Conservation (phyloP, 2,113 vertebrate species). For the Paedocypris sp. region DNA sequence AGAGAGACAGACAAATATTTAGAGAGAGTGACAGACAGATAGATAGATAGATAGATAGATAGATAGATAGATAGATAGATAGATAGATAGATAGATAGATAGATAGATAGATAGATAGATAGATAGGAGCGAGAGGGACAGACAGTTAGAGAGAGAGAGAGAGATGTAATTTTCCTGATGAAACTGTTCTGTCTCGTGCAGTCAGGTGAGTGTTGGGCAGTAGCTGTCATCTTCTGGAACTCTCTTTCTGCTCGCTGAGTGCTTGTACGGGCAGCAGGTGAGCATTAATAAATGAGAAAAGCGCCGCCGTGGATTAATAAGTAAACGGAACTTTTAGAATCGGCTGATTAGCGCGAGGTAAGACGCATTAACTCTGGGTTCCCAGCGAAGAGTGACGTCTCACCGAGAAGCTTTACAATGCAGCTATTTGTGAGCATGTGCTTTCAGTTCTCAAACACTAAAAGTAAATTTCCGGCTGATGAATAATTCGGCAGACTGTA, state of each 20-base stretch:
- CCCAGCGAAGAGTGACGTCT: constrained; percentile 37
- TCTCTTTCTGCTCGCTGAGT: constrained; percentile 62
- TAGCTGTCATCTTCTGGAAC: constrained; percentile 66
- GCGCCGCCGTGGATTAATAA: constrained; percentile 37
- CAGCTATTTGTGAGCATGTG: constrained; percentile 33
- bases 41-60: too few relatives aligned
- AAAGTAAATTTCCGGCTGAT: constrained; percentile 39
- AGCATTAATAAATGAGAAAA: constrained; percentile 48
- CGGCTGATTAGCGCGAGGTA: constrained; percentile 30
- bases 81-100: too few relatives aligned
- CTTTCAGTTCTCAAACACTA: constrained; percentile 25
- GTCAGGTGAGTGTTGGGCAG: constrained; percentile 53
- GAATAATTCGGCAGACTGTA: constrained; percentile 45
- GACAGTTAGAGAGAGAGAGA: neutral
- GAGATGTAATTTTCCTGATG: too few relatives aligned
- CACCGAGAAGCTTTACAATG: constrained; percentile 11
- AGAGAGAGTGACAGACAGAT: too few relatives aligned
- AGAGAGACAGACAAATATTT: too few relatives aligned
- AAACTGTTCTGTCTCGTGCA: constrained; percentile 57
- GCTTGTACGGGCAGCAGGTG: constrained; percentile 71
- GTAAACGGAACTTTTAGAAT: constrained; percentile 35
- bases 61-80: too few relatives aligned
- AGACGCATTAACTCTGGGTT: neutral
- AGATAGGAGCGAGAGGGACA: neutral
- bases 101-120: constrained; percentile 24